A percentile compares a stretch with the other conserved stretches of the same genome.
phyloP scores from a whole-genome alignment of 2,888 invertebrate genomes.

The Palloptera scutellata region DNA sequence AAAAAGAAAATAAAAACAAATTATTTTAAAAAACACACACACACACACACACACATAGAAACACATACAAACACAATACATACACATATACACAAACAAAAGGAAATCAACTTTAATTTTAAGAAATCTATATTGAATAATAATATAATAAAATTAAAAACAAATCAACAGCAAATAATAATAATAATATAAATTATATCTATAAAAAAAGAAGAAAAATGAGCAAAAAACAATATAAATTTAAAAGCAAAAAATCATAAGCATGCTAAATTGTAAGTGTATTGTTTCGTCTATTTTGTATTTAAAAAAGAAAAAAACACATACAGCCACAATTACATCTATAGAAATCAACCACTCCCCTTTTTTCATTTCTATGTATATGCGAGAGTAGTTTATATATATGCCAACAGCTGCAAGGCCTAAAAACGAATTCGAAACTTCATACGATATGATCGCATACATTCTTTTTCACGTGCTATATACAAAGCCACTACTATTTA shows the following conservation, averaged over 20 bases:
- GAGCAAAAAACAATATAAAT: neutral
- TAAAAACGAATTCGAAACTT: no score
- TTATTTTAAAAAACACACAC: slow-evolving; percentile 2
- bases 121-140: slow-evolving; percentile 37
- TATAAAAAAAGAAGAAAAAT: slow-evolving; percentile 29
- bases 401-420: no score
- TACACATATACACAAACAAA: slow-evolving; percentile 17
- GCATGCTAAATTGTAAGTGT: slow-evolving; percentile 62
- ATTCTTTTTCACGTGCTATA: no score
- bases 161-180: slow-evolving; percentile 30
- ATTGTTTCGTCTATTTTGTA: slow-evolving; percentile 49
- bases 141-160: slow-evolving; percentile 24
- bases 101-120: slow-evolving; percentile 34
- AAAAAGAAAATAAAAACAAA: slow-evolving; percentile 35
- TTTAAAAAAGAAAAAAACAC: slow-evolving; percentile 44
- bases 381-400: no score
- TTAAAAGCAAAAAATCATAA: slow-evolving; percentile 48
- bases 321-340: slow-evolving; percentile 37
- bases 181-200: slow-evolving; percentile 35
- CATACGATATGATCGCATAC: no score
- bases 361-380: no score
- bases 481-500: no score
- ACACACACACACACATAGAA: slow-evolving; percentile 26
- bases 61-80: slow-evolving; percentile 14
- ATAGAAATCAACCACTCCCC: no score